Conservation (phyloP, 2,797 vertebrate genomes). For the Melopsittacus undulatus region DNA sequence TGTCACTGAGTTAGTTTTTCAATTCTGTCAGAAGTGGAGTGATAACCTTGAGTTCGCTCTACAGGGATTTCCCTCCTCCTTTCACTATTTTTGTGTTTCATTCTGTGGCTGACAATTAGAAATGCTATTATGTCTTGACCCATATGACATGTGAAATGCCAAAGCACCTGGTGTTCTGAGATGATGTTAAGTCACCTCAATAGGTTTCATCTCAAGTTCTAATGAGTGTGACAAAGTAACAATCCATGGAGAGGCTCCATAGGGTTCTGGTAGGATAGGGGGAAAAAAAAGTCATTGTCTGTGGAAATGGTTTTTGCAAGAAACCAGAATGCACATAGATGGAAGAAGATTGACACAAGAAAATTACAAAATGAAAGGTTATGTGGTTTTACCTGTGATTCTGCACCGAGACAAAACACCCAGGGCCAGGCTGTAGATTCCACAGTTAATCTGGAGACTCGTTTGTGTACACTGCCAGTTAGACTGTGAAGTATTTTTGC, state of each 20-base stretch:
- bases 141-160: conserved; percentile 46
- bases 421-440: background rate
- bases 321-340: background rate
- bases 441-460: background rate
- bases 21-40: background rate
- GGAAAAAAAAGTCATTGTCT: background rate
- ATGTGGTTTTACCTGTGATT: background rate
- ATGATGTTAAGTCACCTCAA: conserved; percentile 58
- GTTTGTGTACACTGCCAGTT: background rate
- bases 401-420: background rate
- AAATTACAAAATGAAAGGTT: background rate
- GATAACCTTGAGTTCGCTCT: conserved; percentile 35
- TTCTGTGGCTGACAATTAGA: conserved; percentile 63
- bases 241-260: conserved; percentile 21
- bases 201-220: conserved; percentile 62
- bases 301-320: background rate
- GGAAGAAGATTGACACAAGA: background rate
- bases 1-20: background rate
- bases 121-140: conserved; percentile 51
- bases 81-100: background rate
- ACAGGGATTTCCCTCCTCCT: conserved; percentile 7
- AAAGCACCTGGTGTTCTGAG: conserved; percentile 33
- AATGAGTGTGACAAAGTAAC: conserved; percentile 63
- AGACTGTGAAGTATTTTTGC: background rate
- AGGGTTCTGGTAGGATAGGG: background rate